Evolutionary conservation across 2,113 vertebrate genomes (phyloP).

Genomic region (Otis tarda): DNA sequence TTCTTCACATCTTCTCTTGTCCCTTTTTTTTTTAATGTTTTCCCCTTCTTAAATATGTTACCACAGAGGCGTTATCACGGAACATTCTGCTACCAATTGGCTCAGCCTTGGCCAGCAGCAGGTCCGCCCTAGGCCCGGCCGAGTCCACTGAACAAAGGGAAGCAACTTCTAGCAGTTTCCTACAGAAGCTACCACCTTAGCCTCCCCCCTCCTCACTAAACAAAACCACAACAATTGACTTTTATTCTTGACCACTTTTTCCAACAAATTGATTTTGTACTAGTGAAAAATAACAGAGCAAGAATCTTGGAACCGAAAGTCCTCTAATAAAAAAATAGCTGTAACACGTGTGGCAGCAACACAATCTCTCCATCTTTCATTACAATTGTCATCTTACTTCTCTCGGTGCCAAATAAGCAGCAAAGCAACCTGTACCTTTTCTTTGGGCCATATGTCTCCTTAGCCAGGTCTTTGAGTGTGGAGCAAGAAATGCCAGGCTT

Average conservation of each 20-base stretch:
- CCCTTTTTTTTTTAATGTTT: too few species aligned
- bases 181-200: too few species aligned
- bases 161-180: too few species aligned
- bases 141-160: too few species aligned
- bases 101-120: too few species aligned
- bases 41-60: too few species aligned
- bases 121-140: too few species aligned
- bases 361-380: background rate
- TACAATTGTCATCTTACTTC: background rate
- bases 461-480: background rate
- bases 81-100: too few species aligned
- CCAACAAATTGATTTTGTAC: background rate
- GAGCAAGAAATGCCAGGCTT: background rate
- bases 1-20: too few species aligned
- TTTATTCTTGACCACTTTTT: background rate
- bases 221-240: background rate
- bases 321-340: background rate
- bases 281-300: background rate
- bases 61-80: too few species aligned
- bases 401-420: background rate
- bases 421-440: background rate
- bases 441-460: background rate
- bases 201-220: too few species aligned
- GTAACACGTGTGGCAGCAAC: background rate
- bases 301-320: background rate